These are phyloP conservation scores for Psittacula derbiana DNA, from an alignment of 2,797 vertebrate genomes.

Conservation along the genomic window DNA sequence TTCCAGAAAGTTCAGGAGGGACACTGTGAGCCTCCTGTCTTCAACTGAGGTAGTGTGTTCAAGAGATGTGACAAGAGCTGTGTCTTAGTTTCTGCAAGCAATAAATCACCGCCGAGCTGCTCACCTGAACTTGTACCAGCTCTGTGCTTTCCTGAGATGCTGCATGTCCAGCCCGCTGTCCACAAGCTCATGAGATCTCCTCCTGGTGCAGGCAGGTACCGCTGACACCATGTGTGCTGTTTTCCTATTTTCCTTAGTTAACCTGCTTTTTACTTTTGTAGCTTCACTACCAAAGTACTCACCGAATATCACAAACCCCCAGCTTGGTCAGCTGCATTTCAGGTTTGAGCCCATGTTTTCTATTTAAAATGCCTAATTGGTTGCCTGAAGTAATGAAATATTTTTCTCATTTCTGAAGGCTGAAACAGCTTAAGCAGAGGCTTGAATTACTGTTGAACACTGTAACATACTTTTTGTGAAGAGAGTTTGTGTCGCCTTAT, in stretches of 20 bases:
- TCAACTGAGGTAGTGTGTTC: not conserved
- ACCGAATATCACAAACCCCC: not conserved
- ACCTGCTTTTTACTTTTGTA: not conserved
- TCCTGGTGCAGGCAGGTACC: not conserved
- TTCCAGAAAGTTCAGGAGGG: not conserved
- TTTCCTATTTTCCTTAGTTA: not conserved
- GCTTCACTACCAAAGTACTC: not conserved
- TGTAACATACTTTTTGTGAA: not conserved
- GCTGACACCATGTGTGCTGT: fast-evolving
- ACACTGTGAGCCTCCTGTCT: not conserved
- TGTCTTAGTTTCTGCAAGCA: not conserved
- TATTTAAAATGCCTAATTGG: not conserved
- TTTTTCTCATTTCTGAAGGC: not conserved
- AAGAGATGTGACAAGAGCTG: not conserved
- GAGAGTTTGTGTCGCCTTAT: not conserved
- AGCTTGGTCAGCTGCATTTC: not conserved
- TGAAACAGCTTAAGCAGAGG: not conserved
- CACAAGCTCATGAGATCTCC: not conserved
- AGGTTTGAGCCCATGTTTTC: not conserved
- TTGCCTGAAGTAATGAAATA: not conserved
- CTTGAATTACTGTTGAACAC: not conserved
- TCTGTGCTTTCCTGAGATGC: fast-evolving
- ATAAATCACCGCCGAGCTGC: not conserved
- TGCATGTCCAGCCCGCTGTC: not conserved
- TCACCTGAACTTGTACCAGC: not conserved